phyloP scores from a whole-genome alignment of 2,113 vertebrate species.

The Suricata suricatta region DNA sequence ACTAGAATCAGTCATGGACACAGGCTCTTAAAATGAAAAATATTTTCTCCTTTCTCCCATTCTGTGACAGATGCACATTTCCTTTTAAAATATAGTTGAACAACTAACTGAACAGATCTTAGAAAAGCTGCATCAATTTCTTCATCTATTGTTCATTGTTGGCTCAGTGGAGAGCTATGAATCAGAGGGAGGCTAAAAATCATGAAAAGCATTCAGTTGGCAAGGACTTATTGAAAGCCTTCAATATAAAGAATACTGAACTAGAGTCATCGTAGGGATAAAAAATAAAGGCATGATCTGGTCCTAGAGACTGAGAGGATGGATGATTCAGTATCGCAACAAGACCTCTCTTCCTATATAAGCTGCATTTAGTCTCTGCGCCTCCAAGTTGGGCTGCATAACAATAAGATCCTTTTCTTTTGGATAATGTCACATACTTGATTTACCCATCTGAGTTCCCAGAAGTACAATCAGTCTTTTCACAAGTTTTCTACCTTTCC shows the following conservation, averaged over 20 bases:
- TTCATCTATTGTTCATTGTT: not conserved
- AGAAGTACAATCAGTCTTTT: not conserved
- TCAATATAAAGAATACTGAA: not conserved
- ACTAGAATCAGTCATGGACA: not conserved
- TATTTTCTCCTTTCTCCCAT: not conserved
- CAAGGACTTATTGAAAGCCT: not conserved
- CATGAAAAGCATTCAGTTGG: not conserved
- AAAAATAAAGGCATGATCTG: not conserved
- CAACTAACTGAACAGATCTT: not conserved
- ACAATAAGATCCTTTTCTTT: not conserved
- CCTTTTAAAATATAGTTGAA: not conserved
- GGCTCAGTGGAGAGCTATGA: not conserved
- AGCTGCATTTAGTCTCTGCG: not conserved
- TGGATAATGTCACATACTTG: not conserved
- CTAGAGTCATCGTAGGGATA: not conserved
- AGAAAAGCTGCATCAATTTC: not conserved
- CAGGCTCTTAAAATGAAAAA: slow-evolving; percentile 9
- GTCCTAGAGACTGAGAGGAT: not conserved
- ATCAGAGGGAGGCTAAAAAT: not conserved
- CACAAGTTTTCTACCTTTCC: not conserved
- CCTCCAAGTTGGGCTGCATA: not conserved
- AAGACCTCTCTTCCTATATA: not conserved
- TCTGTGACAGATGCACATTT: not conserved
- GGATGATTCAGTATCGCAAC: not conserved
- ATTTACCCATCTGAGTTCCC: not conserved